Conservation (phyloP, 37 sponge, comb jelly and placozoan genomes). For the Eunapius fragilis region DNA sequence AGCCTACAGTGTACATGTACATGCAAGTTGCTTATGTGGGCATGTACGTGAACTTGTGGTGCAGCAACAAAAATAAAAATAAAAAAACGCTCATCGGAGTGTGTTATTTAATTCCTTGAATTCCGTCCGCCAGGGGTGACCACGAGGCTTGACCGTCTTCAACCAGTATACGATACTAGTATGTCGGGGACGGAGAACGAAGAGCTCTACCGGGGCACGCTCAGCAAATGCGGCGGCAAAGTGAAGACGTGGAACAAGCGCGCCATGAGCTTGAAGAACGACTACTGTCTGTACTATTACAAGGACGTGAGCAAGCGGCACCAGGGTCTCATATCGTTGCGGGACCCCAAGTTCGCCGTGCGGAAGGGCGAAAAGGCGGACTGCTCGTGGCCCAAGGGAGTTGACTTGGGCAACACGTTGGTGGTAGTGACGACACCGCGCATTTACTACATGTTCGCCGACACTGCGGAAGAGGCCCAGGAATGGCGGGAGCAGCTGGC, state of each 20-base stretch:
- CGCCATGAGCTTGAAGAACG: constrained; percentile 50
- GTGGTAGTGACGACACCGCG: constrained; percentile 45
- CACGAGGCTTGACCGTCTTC: background rate
- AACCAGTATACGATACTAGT: no score
- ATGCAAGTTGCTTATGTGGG: no score
- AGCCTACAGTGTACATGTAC: no score
- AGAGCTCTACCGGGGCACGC: constrained; percentile 32
- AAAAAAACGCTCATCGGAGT: background rate
- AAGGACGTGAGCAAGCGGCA: constrained; percentile 56
- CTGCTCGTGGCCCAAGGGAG: constrained; percentile 57
- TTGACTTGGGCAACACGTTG: constrained; percentile 33
- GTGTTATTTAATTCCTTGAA: constrained; percentile 9
- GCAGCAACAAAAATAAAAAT: no score
- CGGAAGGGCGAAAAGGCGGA: constrained; percentile 38
- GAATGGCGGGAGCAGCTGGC: constrained; percentile 57
- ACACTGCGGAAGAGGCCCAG: constrained; percentile 38
- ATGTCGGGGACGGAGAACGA: background rate
- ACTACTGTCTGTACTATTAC: constrained; percentile 73
- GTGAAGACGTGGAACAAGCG: constrained; percentile 79
- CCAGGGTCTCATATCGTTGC: constrained; percentile 55
- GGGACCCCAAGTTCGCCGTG: constrained; percentile 42
- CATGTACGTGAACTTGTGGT: background rate
- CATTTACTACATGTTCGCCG: constrained; percentile 57
- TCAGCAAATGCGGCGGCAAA: constrained; percentile 67
- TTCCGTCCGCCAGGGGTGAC: background rate